Base-by-base conservation (phyloP, 2,113 vertebrate genomes). In the Callipepla squamata region DNA sequence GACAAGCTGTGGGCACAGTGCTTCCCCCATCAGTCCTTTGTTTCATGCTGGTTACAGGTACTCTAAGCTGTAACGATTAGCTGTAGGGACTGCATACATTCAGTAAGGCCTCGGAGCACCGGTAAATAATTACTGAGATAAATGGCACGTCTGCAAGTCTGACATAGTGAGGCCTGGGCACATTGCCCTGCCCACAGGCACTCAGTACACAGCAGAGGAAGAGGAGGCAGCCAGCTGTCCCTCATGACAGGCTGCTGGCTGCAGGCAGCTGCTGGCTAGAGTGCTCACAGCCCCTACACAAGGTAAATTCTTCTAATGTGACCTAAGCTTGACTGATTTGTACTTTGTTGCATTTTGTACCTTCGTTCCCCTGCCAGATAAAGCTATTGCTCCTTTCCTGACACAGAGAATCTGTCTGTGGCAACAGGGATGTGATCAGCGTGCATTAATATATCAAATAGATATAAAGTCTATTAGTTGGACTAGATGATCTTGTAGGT, bases 241-340 rank as follows among this genome's bases (percentile, higher is more conserved):
- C 14, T 74, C 23, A 48, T 1, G 2, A 28, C 11, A 22, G 0
- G 0, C 14, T 7, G 28, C 0, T 1, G 50, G 42, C 21, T 20
- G 22, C 25, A 61, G 57, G 32, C 63, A 80, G 32, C 68, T 66
- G 40, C 58, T 55, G 40, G 34, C 32, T 72, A 19, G 48, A 55
- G 69, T 34, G 14, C 30, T 70, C 8, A 26, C 11, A 74, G 78
- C n/a, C 44, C 17, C 59, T 15, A 55, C 69, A 82, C 55, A 83
- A 44, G 32, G 38, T 48, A 32, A 69, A 9, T 59, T 66, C 40
- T 62, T 62, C 23, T 66, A 38, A 48, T 2, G 8, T 44, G 38
- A 59, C 38, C 38, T 48, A 42, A 69, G n/a, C 45, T 42, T 47
- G n/a, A 40, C 55, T 38, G 38, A 53, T 59, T 53, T 19, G 40